Base-by-base conservation (phyloP, 1,140 invertebrate species). In the Bilobella aurantiaca region DNA sequence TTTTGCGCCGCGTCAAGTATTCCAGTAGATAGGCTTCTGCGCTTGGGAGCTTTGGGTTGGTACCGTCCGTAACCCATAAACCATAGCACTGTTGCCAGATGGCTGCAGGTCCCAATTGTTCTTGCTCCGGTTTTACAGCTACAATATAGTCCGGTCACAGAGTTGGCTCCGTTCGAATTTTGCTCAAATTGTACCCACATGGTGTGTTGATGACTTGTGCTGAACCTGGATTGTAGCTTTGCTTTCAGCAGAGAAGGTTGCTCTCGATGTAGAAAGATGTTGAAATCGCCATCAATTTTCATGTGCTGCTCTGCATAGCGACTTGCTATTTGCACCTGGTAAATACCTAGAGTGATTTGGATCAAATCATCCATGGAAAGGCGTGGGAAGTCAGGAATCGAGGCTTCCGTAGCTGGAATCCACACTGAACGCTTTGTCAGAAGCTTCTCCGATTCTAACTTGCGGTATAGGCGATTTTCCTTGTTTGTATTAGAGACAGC, bases 381-480 rank as follows among this genome's bases (percentile, higher is more conserved):
- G 18, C 14, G 46, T n/a, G 66, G 66, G 30, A 68, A 63, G 12
- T 53, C 46, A 1, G 2, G 2, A 0, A 62, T 16, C 8, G 37
- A 32, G 73, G 73, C 73, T 75, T 76, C 12, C 72, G 8, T 21
- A 21, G 29, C 29, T 58, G 21, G 5, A 8, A 12, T 29, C 8
- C 25, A 58, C 27, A 12, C 21, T 8, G 14, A 8, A 28, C 12
- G 57, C 14, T 14, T 58, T 29, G 14, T 21, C 27, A 32, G 31
- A 47, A 12, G 23, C 30, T n/a, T 25, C 42, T 23, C 46, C 27
- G 47, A 8, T 58, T 25, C 12, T 18, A 60, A 14, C 5, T 21
- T 14, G 8, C n/a, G 37, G 8, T 42, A 8, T 8, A 42, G 37
- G 8, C n/a, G 8, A 42, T 42, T 42, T 42, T n/a, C 8, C 8